Base-by-base conservation (phyloP, 2,888 invertebrate genomes). In the Aphidoletes aphidimyza region DNA sequence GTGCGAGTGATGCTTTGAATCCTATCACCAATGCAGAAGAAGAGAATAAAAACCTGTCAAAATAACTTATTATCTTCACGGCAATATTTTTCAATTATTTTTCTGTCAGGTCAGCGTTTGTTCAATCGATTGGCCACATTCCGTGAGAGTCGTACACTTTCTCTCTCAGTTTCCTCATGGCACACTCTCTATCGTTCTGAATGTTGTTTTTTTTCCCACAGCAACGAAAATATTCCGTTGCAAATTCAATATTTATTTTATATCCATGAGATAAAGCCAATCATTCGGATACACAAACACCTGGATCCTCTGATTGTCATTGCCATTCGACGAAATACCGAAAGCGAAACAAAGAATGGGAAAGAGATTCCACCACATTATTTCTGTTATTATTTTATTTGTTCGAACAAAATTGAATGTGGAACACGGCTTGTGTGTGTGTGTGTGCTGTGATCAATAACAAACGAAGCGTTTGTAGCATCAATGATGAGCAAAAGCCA, bases 11-110 rank as follows among this genome's bases (percentile, higher is more conserved):
- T 22, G 54, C 14, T 26, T 22, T 11, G 22, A 22, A 5, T 54
- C 54, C 8, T 14, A 26, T 11, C 54, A 54, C 37, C 37, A 81
- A 81, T 81, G 81, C 81, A 37, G 81, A 81, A 81, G n/a, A n/a
- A n/a, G n/a, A n/a, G n/a, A n/a, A n/a, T n/a, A 69, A 81, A 81
- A 34, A 81, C 6, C 81, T 81, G 81, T 81, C 81, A 81, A 81
- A 81, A 81, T 81, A 81, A 36, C 8, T 37, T 81, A 81, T 81
- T 81, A 81, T 81, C 81, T 81, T 81, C 22, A 81, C 81, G 37
- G 37, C 81, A 81, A 81, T 69, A 81, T 37, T 81, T 81, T 81
- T 81, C 81, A 81, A 81, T 81, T 81, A 81, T 81, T 81, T 81
- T 81, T 22, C 81, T 81, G 81, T 81, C 81, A 81, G 81, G 37